A percentile compares a stretch with the other conserved stretches of the same genome.
Evolutionary conservation across 2,888 invertebrate species (phyloP).

Genomic region (Eudemis profundana): DNA sequence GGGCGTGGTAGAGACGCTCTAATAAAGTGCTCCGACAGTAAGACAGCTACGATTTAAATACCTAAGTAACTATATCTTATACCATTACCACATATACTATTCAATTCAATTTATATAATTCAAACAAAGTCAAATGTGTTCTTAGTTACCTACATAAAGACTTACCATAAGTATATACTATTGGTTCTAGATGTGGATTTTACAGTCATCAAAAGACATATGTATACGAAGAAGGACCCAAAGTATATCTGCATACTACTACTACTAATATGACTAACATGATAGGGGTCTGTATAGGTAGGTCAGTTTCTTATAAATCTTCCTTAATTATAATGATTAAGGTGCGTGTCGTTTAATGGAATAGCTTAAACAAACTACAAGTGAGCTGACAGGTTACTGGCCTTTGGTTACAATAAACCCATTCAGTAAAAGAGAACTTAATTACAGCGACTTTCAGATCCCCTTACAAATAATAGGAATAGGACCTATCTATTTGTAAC

Average conservation of each 20-base stretch:
- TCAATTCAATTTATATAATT: too few relatives aligned
- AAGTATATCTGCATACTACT: too few relatives aligned
- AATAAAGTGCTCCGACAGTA: constrained; percentile 29
- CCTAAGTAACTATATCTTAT: constrained; percentile 9
- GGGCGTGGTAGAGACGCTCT: constrained; percentile 34
- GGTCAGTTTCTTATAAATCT: constrained; percentile 1
- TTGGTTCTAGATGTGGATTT: too few relatives aligned
- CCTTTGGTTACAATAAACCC: not conserved
- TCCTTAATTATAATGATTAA: constrained; percentile 10
- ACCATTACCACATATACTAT: not conserved
- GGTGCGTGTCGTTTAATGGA: constrained; percentile 20
- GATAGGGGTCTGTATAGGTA: too few relatives aligned
- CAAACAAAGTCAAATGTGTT: too few relatives aligned
- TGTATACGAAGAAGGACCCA: too few relatives aligned
- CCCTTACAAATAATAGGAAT: not conserved
- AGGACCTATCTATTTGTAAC: not conserved
- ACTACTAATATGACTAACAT: too few relatives aligned
- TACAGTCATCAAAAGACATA: too few relatives aligned
- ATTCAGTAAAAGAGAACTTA: not conserved
- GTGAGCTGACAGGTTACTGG: constrained; percentile 3
- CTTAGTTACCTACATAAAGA: too few relatives aligned
- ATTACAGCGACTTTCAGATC: not conserved
- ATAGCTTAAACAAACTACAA: constrained; percentile 17
- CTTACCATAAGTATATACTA: too few relatives aligned
- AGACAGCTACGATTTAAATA: constrained; percentile 8